Base-by-base conservation (phyloP, 2,888 invertebrate species). In the Drosophila quasianomalipes region DNA sequence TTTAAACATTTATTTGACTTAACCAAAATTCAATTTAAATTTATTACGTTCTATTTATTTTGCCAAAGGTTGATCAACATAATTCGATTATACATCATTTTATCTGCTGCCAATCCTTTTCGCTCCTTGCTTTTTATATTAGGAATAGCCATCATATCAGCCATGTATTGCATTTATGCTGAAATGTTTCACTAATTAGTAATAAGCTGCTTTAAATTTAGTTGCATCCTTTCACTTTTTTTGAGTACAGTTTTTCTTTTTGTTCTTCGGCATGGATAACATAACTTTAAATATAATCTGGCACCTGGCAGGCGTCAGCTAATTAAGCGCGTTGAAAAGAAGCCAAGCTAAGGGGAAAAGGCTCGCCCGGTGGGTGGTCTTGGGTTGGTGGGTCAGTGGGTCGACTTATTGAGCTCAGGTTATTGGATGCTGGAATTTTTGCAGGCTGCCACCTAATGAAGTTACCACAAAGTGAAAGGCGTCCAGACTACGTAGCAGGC, bases 381-480 rank as follows among this genome's bases (percentile, higher is more conserved):
- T 39, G 30, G 54, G 19, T 30, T 30, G 64, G 3, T 60, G 52
- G 52, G 55, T 57, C 63, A 64, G 51, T 54, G 51, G 57, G 57
- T 57, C 41, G 63, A 30, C 33, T 31, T 54, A 54, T 19, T 44
- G 33, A 35, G 35, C 44, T 59, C 44, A 41, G 57, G 72, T 58
- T 47, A 41, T 67, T 49, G 63, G 52, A 52, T 66, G 57, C n/a
- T 63, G 47, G 47, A 31, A 66, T 57, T 71, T 55, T 59, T 33
- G 28, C 52, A 37, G 49, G 59, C 62, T 69, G 54, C n/a, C 57
- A 47, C 67, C 70, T 82, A 82, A 82, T 66, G 71, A 79, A 82
- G 81, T 82, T 79, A 65, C 81, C 81, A 72, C 76, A 82, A 81
- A 82, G 77, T 82, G 77, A 82, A 82, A 77, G 68, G 59, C 70